Evolutionary conservation across 1,140 invertebrate genomes (phyloP), one percentile per base, ranked within the genome.

Genomic region (Hestina assimilis): DNA sequence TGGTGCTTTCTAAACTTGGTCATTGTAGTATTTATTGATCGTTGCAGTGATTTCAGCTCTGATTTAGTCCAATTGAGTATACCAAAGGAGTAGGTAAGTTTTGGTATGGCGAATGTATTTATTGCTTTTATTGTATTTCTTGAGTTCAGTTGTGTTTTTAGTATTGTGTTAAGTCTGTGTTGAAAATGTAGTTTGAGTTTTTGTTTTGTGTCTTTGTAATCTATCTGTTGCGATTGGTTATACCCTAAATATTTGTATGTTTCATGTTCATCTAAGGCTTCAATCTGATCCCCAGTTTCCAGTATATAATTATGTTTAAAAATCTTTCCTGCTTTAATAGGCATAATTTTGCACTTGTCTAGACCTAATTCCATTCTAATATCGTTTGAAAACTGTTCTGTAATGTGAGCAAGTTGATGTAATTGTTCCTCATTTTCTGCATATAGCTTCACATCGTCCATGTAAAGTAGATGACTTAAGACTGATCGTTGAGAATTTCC

Each of bases 61-160:
- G 35, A 51, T 24, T 2, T 63, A 71, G 8, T 69, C 15, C 15
- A 19, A 15, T 41, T 67, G 66, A 41, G 73, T 71, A 33, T 73
- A 69, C 52, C 26, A 53, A 51, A 72, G 59, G 60, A 66, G 19
- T 69, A 72, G 0, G 66, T 66, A n/a, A 69, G 14, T 4, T 69
- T 48, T 4, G 66, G 66, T 3, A 69, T 59, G 0, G 66, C 66
- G 11, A 58, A n/a, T n/a, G n/a, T n/a, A n/a, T n/a, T n/a, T n/a
- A n/a, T n/a, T n/a, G n/a, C n/a, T n/a, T n/a, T n/a, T 6, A 65
- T 43, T 8, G 54, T n/a, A 12, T 51, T 28, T 46, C 56, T 60
- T n/a, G n/a, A n/a, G n/a, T n/a, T n/a, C n/a, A n/a, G n/a, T n/a
- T n/a, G n/a, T n/a, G n/a, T n/a, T n/a, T n/a, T n/a, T n/a, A n/a